Evolutionary conservation across 1,140 invertebrate species (phyloP).

Genomic region (Helicoverpa zea): DNA sequence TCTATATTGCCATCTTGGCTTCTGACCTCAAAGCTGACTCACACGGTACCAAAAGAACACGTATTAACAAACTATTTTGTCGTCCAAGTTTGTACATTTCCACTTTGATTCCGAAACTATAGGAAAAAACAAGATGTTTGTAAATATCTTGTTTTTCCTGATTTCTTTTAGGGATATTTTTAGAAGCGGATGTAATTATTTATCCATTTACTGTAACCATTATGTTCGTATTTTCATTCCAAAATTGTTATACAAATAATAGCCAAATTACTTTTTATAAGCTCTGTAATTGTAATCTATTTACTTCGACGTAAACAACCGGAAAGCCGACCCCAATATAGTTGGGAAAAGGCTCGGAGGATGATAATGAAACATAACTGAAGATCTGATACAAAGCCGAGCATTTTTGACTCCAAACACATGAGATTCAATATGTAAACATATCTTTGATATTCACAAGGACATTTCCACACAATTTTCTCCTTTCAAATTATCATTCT

Average conservation of each 20-base stretch:
- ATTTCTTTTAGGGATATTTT: constrained; percentile 19
- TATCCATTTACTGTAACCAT: neutral
- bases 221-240: neutral
- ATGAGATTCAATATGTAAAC: neutral
- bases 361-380: too few species aligned
- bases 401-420: neutral
- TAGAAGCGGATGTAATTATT: constrained; percentile 8
- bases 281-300: neutral
- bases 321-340: too few species aligned
- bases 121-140: constrained; percentile 44
- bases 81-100: constrained; percentile 28
- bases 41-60: constrained; percentile 24
- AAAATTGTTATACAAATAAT: neutral
- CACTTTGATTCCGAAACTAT: constrained; percentile 7
- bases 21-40: constrained; percentile 28
- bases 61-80: constrained; percentile 21
- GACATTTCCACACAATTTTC: neutral
- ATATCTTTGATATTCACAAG: neutral
- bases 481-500: constrained; percentile 35
- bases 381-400: too few species aligned
- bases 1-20: neutral
- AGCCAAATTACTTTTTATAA: too few species aligned
- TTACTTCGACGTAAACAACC: neutral
- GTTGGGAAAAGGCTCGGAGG: too few species aligned
- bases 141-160: constrained; percentile 25